Evolutionary conservation across 2,888 invertebrate genomes (phyloP).

Genomic region (Lycocerus yunnanus): DNA sequence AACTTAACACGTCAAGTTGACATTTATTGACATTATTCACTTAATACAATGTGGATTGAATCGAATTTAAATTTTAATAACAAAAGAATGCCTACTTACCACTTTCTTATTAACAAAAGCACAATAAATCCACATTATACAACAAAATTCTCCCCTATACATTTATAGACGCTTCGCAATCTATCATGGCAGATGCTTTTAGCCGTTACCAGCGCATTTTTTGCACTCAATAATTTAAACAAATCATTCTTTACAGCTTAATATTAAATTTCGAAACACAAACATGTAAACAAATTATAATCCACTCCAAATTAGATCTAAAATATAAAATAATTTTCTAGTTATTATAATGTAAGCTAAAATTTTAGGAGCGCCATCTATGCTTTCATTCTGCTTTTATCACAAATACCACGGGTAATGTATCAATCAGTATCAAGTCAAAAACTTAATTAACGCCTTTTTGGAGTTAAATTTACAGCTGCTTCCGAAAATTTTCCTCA

Average conservation of each 20-base stretch:
- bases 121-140: slow-evolving; percentile 52
- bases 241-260: not conserved
- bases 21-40: slow-evolving; percentile 43
- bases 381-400: not conserved
- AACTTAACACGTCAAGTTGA: slow-evolving; percentile 46
- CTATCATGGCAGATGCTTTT: slow-evolving; percentile 55
- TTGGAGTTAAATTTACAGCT: not conserved
- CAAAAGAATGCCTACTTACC: slow-evolving; percentile 47
- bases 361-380: not conserved
- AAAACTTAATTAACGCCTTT: not conserved
- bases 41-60: slow-evolving; percentile 38
- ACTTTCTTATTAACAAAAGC: slow-evolving; percentile 44
- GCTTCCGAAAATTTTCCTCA: not conserved
- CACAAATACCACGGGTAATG: not conserved
- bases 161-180: slow-evolving; percentile 53
- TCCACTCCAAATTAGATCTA: not conserved
- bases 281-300: not conserved
- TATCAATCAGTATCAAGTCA: not conserved
- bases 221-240: not conserved
- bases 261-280: not conserved
- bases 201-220: not conserved
- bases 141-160: slow-evolving; percentile 46
- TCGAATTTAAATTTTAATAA: slow-evolving; percentile 32
- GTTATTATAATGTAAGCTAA: not conserved
- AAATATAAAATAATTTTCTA: not conserved